Evolutionary conservation across 2,113 vertebrate genomes (phyloP).

Genomic region (Platysternon megacephalum): DNA sequence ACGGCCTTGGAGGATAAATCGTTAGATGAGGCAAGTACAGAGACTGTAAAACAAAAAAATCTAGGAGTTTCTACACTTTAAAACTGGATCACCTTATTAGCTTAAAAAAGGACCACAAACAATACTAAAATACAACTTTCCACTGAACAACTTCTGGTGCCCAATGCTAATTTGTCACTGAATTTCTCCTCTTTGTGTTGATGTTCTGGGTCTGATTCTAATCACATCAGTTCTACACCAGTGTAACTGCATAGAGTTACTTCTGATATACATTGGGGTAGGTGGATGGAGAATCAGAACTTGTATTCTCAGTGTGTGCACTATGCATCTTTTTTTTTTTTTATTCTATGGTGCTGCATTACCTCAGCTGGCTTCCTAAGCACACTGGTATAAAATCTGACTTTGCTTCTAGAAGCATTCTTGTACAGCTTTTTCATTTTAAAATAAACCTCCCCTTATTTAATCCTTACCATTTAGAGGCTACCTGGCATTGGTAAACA

Average conservation of each 20-base stretch:
- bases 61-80: neutral
- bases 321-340: neutral
- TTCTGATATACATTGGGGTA: neutral
- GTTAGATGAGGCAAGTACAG: constrained; percentile 91
- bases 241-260: neutral
- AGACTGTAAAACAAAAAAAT: neutral
- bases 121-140: neutral
- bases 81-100: neutral
- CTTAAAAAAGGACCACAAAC: neutral
- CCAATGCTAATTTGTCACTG: neutral
- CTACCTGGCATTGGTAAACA: neutral
- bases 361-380: neutral
- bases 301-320: neutral
- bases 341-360: neutral
- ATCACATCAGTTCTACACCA: neutral
- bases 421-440: neutral
- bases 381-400: neutral
- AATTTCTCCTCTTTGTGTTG: neutral
- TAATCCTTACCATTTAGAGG: neutral
- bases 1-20: constrained; percentile 93
- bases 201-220: neutral
- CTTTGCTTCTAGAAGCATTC: neutral
- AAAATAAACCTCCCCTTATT: neutral
- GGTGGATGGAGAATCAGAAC: neutral
- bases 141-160: neutral